Conservation (phyloP, 2,888 invertebrate genomes). For the Thera obeliscata region DNA sequence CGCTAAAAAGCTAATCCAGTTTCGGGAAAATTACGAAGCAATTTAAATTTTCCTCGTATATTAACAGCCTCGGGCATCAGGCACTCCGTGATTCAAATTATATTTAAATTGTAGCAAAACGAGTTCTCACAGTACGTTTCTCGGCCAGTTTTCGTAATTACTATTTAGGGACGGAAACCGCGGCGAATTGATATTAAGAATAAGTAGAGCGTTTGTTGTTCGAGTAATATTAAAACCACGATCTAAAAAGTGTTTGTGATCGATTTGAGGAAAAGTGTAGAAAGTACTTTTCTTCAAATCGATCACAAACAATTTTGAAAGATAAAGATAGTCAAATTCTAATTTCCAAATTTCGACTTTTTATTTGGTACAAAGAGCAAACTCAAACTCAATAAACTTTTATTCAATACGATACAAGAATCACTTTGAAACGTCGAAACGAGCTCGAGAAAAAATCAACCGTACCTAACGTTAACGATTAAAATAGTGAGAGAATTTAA, state of each 20-base stretch:
- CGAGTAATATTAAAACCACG: background rate
- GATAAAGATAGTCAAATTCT: too few relatives aligned
- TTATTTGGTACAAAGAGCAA: too few relatives aligned
- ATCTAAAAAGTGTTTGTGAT: too few relatives aligned
- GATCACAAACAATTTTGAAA: too few relatives aligned
- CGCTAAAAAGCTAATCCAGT: conserved; percentile 16
- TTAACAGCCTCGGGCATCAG: conserved; percentile 20
- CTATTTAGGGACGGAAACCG: conserved; percentile 36
- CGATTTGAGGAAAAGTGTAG: too few relatives aligned
- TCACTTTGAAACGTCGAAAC: too few relatives aligned
- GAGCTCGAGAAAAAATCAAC: too few relatives aligned
- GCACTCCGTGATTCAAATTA: conserved; percentile 25
- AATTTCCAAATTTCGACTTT: too few relatives aligned
- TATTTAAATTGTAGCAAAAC: conserved; percentile 33
- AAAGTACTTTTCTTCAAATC: background rate
- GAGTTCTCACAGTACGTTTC: conserved; percentile 33
- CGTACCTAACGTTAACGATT: too few relatives aligned
- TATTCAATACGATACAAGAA: too few relatives aligned
- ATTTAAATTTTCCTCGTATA: conserved; percentile 22
- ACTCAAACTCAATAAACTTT: too few relatives aligned
- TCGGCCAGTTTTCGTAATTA: conserved; percentile 32
- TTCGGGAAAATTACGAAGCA: conserved; percentile 14
- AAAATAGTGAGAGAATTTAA: too few relatives aligned
- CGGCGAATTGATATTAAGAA: conserved; percentile 31
- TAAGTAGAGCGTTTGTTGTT: conserved; percentile 32